A percentile compares a stretch with the other conserved stretches of the same genome.
phyloP scores from a whole-genome alignment of 37 sponge, comb jelly and placozoan genomes.

The Beroe forskalii region DNA sequence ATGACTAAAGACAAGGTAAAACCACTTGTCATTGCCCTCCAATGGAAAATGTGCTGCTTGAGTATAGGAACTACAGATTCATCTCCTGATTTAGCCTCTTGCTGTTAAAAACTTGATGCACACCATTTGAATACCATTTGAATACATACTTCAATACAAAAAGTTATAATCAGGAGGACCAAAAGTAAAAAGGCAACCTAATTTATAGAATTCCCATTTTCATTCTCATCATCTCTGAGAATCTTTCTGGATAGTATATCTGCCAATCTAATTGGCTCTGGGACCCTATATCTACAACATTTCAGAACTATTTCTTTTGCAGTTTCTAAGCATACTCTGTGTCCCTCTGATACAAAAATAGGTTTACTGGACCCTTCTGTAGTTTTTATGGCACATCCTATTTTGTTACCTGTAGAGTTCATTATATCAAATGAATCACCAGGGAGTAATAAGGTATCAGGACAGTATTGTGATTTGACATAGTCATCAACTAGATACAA shows the following conservation, averaged over 20 bases:
- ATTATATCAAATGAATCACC: not conserved
- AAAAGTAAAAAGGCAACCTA: too few relatives aligned
- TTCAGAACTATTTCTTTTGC: conserved; percentile 74
- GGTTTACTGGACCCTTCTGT: conserved; percentile 81
- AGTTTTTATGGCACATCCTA: conserved; percentile 74
- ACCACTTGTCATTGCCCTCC: too few relatives aligned
- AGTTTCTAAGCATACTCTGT: conserved; percentile 85
- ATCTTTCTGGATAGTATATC: conserved; percentile 21
- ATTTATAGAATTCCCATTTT: too few relatives aligned
- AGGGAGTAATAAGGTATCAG: not conserved
- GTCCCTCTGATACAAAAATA: conserved; percentile 93
- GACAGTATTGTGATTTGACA: conserved; percentile 65
- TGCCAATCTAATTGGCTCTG: conserved; percentile 91
- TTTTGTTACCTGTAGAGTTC: not conserved
- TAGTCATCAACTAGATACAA: conserved; percentile 81
- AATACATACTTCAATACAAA: too few relatives aligned
- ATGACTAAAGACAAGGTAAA: too few relatives aligned
- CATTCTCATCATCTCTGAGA: conserved; percentile 5
- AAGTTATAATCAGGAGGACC: too few relatives aligned
- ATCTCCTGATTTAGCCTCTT: too few relatives aligned
- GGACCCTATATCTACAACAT: conserved; percentile 78
- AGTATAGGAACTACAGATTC: too few relatives aligned
- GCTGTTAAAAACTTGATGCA: too few relatives aligned
- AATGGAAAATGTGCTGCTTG: too few relatives aligned
- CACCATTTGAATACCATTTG: too few relatives aligned